Percentiles rank a stretch among this genome's conserved stretches.
Evolutionary conservation across 2,113 vertebrate genomes (phyloP).

Genomic region (Lycaon pictus): DNA sequence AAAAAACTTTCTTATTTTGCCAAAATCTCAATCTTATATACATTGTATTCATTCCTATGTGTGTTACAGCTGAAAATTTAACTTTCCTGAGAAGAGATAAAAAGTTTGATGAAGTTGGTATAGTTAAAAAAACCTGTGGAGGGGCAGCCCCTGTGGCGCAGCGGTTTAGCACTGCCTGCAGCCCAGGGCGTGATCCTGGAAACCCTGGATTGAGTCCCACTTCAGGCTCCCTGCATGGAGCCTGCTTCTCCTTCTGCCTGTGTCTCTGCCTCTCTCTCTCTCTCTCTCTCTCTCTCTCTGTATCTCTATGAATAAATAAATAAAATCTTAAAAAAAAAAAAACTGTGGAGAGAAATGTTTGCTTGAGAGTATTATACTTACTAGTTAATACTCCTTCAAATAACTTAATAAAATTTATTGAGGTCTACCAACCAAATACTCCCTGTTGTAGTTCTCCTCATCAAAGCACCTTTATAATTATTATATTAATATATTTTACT

Average conservation of each 20-base stretch:
- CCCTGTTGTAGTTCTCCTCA: constrained; percentile 35
- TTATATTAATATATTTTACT: constrained; percentile 72
- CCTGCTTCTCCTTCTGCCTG: no score
- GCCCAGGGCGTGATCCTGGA: no score
- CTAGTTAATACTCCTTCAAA: constrained; percentile 68
- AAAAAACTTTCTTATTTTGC: not conserved
- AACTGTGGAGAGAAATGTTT: constrained; percentile 4
- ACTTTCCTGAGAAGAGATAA: constrained; percentile 34
- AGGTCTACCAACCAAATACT: constrained; percentile 42
- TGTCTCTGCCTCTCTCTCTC: no score
- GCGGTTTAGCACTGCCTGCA: no score
- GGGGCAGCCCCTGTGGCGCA: no score
- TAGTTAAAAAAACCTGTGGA: not conserved
- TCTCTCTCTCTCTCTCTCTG: no score
- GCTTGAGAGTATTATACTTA: constrained; percentile 21
- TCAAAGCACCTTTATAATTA: constrained; percentile 67
- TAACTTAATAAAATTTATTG: constrained; percentile 68
- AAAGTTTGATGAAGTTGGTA: not conserved
- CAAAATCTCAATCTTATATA: not conserved
- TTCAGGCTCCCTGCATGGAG: no score
- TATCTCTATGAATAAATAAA: no score
- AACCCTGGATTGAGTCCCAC: no score
- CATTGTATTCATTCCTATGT: not conserved
- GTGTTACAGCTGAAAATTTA: not conserved
- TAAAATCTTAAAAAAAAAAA: not conserved